Conservation (phyloP, 2,113 vertebrate species). For the Equus quagga region DNA sequence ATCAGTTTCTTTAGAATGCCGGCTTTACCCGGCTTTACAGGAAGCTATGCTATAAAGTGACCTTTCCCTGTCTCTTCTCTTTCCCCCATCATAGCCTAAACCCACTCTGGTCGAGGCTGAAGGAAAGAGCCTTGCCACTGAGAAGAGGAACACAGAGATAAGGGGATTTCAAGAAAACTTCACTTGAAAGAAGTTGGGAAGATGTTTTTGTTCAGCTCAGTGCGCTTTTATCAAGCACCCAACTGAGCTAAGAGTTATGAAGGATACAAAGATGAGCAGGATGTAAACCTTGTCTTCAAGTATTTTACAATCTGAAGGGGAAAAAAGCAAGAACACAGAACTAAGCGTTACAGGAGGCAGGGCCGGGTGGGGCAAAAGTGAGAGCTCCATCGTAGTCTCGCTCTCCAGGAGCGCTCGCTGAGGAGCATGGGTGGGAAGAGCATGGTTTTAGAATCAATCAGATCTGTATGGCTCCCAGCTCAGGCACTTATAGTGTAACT, state of each 20-base stretch:
- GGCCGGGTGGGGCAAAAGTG: background rate
- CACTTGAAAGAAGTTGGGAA: constrained; percentile 6
- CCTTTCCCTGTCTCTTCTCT: background rate
- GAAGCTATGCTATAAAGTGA: background rate
- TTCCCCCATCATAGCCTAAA: background rate
- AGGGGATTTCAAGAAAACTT: constrained; percentile 54
- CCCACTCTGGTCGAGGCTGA: background rate
- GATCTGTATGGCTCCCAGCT: background rate
- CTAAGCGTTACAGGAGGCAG: background rate
- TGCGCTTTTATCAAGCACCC: background rate
- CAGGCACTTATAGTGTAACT: background rate
- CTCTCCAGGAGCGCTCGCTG: background rate
- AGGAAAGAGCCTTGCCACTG: background rate
- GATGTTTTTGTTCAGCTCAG: constrained; percentile 35
- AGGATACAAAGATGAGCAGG: background rate
- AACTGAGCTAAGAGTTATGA: background rate
- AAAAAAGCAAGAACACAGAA: background rate
- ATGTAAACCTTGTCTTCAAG: background rate
- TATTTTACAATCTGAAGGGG: background rate
- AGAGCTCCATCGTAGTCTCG: too few species aligned
- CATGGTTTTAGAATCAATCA: background rate
- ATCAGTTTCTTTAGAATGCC: constrained; percentile 40
- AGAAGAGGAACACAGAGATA: background rate
- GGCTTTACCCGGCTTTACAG: background rate
- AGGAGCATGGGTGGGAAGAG: background rate